Conservation (phyloP, 1,140 invertebrate species). For the Halesus radiatus region DNA sequence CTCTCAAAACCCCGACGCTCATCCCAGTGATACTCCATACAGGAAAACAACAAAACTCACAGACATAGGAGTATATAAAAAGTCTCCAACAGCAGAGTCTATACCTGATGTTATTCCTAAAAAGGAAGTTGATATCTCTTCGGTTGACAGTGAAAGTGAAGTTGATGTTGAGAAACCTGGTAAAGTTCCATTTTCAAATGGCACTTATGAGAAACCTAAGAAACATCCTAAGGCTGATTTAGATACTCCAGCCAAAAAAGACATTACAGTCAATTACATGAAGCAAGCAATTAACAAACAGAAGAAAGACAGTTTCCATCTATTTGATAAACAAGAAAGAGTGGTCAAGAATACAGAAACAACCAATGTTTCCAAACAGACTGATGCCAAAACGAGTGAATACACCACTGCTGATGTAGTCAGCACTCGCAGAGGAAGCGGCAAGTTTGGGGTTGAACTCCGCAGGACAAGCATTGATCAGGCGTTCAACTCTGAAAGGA, state of each 20-base stretch:
- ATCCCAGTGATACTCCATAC: conserved; percentile 57
- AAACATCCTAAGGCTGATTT: conserved; percentile 31
- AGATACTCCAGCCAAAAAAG: neutral
- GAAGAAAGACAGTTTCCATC: conserved; percentile 30
- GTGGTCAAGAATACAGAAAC: neutral
- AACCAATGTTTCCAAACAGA: neutral
- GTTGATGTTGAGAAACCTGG: conserved; percentile 50
- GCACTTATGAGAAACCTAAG: conserved; percentile 33
- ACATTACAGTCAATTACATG: conserved; percentile 2
- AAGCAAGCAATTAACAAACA: conserved; percentile 20
- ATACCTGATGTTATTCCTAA: conserved; percentile 58
- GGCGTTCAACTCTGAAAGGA: conserved; percentile 62
- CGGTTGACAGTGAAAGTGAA: conserved; percentile 53
- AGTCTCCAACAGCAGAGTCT: conserved; percentile 61
- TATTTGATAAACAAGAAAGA: conserved; percentile 21
- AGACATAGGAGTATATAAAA: conserved; percentile 64
- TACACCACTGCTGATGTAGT: conserved; percentile 52
- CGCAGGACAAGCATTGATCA: conserved; percentile 70
- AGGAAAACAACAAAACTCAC: conserved; percentile 62
- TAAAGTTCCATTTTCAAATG: conserved; percentile 36
- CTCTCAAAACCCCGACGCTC: conserved; percentile 59
- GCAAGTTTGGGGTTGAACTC: conserved; percentile 77
- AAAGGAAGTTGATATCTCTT: conserved; percentile 55
- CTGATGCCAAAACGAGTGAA: conserved; percentile 5
- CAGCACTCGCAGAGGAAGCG: conserved; percentile 68